Conservation (phyloP, 2,888 invertebrate species). For the Tipula unca region DNA sequence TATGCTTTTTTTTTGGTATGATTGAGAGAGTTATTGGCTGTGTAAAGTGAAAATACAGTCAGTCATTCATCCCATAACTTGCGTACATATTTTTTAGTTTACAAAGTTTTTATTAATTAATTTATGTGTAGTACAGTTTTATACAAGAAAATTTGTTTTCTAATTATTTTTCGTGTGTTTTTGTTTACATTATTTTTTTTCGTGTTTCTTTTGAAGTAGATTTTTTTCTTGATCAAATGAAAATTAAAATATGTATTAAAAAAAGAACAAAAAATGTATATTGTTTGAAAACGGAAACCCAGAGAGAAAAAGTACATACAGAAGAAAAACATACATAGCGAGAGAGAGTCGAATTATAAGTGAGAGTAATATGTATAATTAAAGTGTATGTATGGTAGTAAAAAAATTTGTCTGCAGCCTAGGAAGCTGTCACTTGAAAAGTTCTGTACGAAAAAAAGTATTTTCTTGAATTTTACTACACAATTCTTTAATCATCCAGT, state of each 20-base stretch:
- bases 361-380: background rate
- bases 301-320: background rate
- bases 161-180: conserved; percentile 16
- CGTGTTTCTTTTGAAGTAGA: conserved; percentile 14
- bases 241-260: background rate
- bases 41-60: conserved; percentile 1
- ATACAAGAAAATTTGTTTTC: background rate
- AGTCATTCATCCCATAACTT: conserved; percentile 18
- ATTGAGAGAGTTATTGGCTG: background rate
- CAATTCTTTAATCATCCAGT: background rate
- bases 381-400: background rate
- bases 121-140: background rate
- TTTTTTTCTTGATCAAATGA: background rate
- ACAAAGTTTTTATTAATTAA: background rate
- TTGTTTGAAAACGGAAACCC: conserved; percentile 19
- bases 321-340: background rate
- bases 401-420: conserved; percentile 9
- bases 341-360: background rate
- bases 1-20: background rate
- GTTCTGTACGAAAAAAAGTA: background rate
- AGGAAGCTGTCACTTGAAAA: conserved; percentile 8
- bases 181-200: conserved; percentile 17
- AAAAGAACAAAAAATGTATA: background rate
- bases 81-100: background rate
- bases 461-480: background rate